phyloP scores from a whole-genome alignment of 2,113 vertebrate genomes.

The Archilochus colubris region DNA sequence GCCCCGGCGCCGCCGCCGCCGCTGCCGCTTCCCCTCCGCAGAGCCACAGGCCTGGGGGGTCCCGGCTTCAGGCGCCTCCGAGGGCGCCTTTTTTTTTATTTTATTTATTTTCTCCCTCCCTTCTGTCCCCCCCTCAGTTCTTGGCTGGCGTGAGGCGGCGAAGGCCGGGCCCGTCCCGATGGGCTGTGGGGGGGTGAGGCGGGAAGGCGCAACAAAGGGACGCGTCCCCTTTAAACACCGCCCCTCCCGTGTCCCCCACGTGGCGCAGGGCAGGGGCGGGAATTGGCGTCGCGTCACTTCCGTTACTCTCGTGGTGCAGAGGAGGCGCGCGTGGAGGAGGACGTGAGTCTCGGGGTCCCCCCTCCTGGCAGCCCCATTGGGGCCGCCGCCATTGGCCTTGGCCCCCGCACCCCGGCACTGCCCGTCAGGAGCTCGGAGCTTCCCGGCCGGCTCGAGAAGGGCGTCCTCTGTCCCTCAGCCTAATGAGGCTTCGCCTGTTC shows the following conservation, averaged over 20 bases:
- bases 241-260: not conserved
- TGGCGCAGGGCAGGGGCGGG: not conserved
- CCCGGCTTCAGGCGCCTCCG: accelerated
- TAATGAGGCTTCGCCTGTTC: not conserved
- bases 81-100: too few relatives aligned
- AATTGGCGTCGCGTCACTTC: not conserved
- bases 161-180: accelerated
- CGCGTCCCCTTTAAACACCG: not conserved
- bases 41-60: too few relatives aligned
- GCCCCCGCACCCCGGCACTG: accelerated
- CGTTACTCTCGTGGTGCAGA: not conserved
- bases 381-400: not conserved
- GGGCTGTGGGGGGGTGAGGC: accelerated
- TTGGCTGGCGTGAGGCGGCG: accelerated
- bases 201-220: accelerated
- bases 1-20: accelerated
- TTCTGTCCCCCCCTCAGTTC: accelerated
- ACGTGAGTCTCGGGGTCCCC: conserved; percentile 14
- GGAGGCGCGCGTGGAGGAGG: not conserved
- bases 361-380: accelerated
- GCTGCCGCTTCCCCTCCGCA: accelerated
- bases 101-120: too few relatives aligned
- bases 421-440: accelerated
- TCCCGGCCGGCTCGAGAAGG: too few relatives aligned
- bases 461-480: too few relatives aligned